phyloP scores from a whole-genome alignment of 2,113 vertebrate species.

The Mormoops blainvillei region DNA sequence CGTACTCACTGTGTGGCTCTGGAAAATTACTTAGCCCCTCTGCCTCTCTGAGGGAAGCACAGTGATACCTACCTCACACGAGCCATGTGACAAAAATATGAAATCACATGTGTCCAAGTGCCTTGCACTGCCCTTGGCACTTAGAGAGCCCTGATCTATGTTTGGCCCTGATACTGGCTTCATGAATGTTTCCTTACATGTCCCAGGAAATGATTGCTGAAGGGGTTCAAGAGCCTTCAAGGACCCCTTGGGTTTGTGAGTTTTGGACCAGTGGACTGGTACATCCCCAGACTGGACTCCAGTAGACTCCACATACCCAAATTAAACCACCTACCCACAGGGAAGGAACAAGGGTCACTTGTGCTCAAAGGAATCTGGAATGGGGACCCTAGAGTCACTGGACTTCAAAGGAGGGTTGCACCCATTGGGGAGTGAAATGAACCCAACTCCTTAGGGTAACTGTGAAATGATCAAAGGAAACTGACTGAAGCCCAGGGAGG shows the following conservation, averaged over 20 bases:
- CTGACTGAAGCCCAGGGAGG: not conserved
- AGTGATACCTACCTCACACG: accelerated
- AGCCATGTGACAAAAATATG: not conserved
- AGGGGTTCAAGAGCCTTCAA: not conserved
- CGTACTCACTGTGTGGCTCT: not conserved
- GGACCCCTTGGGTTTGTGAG: not conserved
- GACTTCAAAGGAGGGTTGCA: not conserved
- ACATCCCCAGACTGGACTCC: not conserved
- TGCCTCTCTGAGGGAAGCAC: not conserved
- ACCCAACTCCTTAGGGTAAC: not conserved
- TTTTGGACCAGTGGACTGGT: accelerated
- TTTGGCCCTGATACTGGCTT: not conserved
- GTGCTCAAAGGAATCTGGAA: not conserved
- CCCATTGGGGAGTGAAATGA: not conserved
- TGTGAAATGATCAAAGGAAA: not conserved
- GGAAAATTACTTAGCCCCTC: not conserved
- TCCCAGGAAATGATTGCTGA: not conserved
- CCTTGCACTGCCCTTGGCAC: not conserved
- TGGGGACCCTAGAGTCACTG: not conserved
- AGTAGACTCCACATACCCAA: not conserved
- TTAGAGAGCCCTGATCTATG: not conserved
- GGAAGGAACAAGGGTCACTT: not conserved
- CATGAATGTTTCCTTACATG: not conserved
- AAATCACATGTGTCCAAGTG: accelerated
- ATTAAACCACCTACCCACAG: not conserved